Percentiles rank a stretch among this genome's conserved stretches.
These are phyloP conservation scores for Polypterus senegalus DNA, from an alignment of 2,113 vertebrate species.

Conservation along the genomic window DNA sequence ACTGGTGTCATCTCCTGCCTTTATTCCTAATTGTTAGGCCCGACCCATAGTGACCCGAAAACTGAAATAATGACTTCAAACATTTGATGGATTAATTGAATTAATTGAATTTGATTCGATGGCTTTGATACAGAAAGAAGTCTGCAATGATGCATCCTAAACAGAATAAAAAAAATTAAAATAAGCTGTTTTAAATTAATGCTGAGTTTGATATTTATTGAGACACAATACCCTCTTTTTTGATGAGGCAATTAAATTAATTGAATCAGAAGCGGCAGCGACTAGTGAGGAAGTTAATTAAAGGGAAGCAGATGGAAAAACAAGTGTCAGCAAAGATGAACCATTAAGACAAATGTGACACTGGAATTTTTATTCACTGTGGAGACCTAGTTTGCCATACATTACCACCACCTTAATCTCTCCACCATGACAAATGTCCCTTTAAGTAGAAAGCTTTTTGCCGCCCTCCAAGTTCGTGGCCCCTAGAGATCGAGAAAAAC, in stretches of 20 bases:
- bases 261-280: conserved; percentile 1
- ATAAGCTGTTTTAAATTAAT: neutral
- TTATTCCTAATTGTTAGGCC: too few species aligned
- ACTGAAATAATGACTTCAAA: too few species aligned
- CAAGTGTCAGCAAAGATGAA: conserved; percentile 14
- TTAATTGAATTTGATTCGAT: too few species aligned
- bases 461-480: conserved; percentile 22
- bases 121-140: neutral
- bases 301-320: conserved; percentile 9
- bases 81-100: too few species aligned
- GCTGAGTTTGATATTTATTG: neutral
- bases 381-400: conserved; percentile 19
- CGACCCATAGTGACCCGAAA: too few species aligned
- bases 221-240: neutral
- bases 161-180: neutral
- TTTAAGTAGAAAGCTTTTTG: conserved; percentile 4
- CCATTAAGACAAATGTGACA: conserved; percentile 16
- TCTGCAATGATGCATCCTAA: neutral
- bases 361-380: neutral
- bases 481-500: conserved; percentile 19
- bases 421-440: conserved; percentile 30
- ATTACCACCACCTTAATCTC: conserved; percentile 15
- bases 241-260: conserved; percentile 5
- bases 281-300: conserved; percentile 11
- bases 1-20: too few species aligned